Conservation (phyloP, 2,797 vertebrate species). For the Molossus molossus region DNA sequence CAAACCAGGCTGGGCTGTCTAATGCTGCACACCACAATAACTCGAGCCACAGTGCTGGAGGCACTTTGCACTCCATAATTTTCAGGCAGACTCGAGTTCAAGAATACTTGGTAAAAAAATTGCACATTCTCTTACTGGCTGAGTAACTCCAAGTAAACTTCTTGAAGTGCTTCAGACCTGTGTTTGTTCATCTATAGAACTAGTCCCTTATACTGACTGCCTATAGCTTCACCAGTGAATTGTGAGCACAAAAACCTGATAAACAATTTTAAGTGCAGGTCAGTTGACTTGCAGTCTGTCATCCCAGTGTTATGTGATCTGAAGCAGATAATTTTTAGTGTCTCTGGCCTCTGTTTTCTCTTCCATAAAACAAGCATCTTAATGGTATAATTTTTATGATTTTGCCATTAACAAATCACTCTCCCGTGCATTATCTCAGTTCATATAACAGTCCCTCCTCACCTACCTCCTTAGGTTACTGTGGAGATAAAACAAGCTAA, state of each 20-base stretch:
- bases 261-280: not conserved
- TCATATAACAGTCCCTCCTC: not conserved
- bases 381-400: not conserved
- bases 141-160: not conserved
- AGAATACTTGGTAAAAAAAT: constrained; percentile 23
- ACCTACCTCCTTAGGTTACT: not conserved
- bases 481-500: constrained; percentile 59
- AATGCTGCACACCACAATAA: constrained; percentile 50
- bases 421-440: constrained; percentile 30
- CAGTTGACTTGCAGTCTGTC: not conserved
- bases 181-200: not conserved
- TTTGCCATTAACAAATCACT: constrained; percentile 63
- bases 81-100: not conserved
- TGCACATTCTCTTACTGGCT: not conserved
- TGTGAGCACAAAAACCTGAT: not conserved
- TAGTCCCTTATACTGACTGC: not conserved
- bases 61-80: not conserved
- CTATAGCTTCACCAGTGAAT: not conserved
- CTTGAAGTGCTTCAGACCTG: not conserved
- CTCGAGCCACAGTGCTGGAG: not conserved
- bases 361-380: not conserved
- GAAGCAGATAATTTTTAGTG: not conserved
- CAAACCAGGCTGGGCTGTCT: not conserved
- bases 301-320: not conserved
- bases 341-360: constrained; percentile 18